These are phyloP conservation scores for Frankliniella fusca DNA, from an alignment of 2,888 invertebrate species.

Conservation along the genomic window DNA sequence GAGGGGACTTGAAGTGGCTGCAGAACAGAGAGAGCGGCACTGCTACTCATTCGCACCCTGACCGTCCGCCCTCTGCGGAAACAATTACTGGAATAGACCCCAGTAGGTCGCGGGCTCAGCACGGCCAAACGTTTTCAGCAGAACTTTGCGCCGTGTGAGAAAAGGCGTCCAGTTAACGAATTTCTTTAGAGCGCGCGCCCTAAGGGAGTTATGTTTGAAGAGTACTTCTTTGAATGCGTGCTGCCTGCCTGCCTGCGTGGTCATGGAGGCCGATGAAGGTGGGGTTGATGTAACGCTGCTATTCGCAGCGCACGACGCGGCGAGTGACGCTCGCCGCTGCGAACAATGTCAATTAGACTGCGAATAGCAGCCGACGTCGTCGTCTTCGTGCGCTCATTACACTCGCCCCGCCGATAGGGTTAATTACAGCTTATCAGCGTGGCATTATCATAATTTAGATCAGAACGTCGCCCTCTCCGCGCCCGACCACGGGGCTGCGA, in stretches of 20 bases:
- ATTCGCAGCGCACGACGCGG: not conserved
- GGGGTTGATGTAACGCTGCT: not conserved
- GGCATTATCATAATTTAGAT: constrained; percentile 17
- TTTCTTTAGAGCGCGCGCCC: too few species aligned
- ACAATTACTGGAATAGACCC: not conserved
- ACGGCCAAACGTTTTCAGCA: too few species aligned
- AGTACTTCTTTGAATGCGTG: too few species aligned
- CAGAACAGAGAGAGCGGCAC: not conserved
- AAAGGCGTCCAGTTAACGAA: too few species aligned
- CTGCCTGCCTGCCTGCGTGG: not conserved
- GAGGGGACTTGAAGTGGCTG: constrained; percentile 25
- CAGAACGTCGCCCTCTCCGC: not conserved
- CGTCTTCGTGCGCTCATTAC: not conserved
- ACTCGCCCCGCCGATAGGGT: not conserved
- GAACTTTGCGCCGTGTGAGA: too few species aligned
- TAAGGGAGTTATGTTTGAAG: too few species aligned
- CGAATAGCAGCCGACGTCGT: not conserved
- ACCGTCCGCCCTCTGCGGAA: not conserved
- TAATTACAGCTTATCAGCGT: not conserved
- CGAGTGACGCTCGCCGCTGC: not conserved
- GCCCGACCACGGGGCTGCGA: not conserved
- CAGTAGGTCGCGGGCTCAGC: too few species aligned
- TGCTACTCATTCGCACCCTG: not conserved
- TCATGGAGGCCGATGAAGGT: not conserved
- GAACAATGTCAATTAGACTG: constrained; percentile 20